Evolutionary conservation across 2,113 vertebrate species (phyloP), one percentile per base, ranked within the genome.

Genomic region (Delphinapterus leucas): DNA sequence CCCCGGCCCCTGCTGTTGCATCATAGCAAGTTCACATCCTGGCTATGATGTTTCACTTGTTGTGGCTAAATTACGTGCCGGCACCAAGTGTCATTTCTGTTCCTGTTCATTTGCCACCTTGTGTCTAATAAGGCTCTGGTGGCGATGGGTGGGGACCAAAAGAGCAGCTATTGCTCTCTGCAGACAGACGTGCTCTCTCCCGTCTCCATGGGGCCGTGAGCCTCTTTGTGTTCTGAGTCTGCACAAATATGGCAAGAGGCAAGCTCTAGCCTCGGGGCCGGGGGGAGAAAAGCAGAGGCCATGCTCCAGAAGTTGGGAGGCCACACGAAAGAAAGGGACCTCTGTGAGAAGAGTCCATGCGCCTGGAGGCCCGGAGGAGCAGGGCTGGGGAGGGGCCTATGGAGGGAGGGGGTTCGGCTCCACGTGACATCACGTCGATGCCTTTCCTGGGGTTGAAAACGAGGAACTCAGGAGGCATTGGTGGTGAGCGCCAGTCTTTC

Each of bases 291-390:
- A 76, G 87, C 95, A 67, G 95, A 98, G 95, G 92, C 97, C 97
- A 90, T 44, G 2, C 67, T 93, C 97, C 90, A 77, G 2, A 47
- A 88, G 98, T 89, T 71, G 88, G 97, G 95, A 98, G 97, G 93
- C 92, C 98, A 55, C 92, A 73, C 82, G 87, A 95, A 97, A 99
- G 98, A 97, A 98, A 99, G 98, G 96, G 98, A 98, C 98, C 98
- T 98, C 98, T 99, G 98, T 98, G 97, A 95, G 93, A 96, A 98
- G 96, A 98, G 97, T 92, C 93, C 96, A 90, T 92, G 96, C 96
- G 98, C 97, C 98, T 82, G 79, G 97, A 95, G 97, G 91, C 97
- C 82, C 6, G 14, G 80, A 58, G 93, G 86, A 60, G 60, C 55
- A 3, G 63, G 90, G 33, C 95, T 31, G n/a, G 91, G 94, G 95